Conservation (phyloP, 2,888 invertebrate species). For the Uropetala carovei region DNA sequence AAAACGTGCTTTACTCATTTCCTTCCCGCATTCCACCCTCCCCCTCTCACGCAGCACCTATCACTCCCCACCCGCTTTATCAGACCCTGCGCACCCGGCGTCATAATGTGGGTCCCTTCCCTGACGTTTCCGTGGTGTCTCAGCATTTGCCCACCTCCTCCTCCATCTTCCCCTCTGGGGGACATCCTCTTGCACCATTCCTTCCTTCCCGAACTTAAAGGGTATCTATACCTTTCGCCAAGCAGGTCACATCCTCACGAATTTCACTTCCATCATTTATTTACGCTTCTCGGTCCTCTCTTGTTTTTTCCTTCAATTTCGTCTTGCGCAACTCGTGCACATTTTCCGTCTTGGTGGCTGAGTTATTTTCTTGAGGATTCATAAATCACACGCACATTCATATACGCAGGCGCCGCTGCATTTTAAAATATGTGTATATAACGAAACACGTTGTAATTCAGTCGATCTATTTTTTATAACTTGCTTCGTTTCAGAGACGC, state of each 20-base stretch:
- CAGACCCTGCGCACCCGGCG: neutral
- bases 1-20: no score
- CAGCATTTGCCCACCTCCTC: neutral
- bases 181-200: neutral
- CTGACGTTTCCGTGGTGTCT: constrained; percentile 31
- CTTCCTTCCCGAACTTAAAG: constrained; percentile 29
- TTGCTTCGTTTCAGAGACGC: no score
- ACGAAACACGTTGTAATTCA: no score
- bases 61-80: neutral
- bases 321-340: neutral
- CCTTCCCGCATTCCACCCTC: no score
- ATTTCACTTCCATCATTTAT: constrained; percentile 61
- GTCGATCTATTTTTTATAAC: no score
- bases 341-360: neutral
- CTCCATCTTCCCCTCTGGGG: neutral
- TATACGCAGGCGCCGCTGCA: no score
- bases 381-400: neutral
- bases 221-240: constrained; percentile 49
- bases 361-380: neutral
- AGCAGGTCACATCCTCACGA: constrained; percentile 62
- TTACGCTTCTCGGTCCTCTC: neutral
- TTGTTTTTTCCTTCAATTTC: constrained; percentile 25
- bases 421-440: no score
- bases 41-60: neutral
- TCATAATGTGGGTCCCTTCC: constrained; percentile 45